phyloP scores from a whole-genome alignment of 1,140 invertebrate genomes.

The Calliphora vicina region DNA sequence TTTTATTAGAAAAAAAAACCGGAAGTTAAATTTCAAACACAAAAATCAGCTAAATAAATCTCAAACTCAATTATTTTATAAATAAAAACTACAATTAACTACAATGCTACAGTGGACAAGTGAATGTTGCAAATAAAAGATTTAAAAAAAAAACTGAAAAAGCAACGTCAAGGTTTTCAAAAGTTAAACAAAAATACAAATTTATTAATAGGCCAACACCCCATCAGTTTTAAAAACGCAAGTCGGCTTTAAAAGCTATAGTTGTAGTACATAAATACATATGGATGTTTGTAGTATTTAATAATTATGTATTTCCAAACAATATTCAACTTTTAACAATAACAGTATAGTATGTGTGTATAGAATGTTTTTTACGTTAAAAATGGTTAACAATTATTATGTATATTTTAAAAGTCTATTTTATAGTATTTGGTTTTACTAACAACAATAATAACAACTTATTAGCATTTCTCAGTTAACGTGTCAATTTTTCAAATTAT shows the following conservation, averaged over 20 bases:
- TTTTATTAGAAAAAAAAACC: no score
- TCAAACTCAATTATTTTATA: neutral
- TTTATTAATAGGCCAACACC: neutral
- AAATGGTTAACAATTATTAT: neutral
- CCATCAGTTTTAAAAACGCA: neutral
- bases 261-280: no score
- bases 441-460: neutral
- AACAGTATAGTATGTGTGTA: neutral
- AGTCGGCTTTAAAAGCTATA: no score
- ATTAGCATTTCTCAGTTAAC: constrained; percentile 13
- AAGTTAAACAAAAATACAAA: neutral
- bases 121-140: neutral
- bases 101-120: neutral
- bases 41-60: neutral
- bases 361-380: neutral
- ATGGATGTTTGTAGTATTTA: no score
- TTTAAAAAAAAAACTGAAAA: neutral
- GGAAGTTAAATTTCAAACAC: neutral
- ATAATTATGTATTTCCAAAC: no score
- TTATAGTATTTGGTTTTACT: no score
- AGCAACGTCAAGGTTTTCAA: neutral
- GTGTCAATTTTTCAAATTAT: neutral
- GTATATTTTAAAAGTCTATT: no score
- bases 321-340: no score
- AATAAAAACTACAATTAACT: neutral